phyloP scores from a whole-genome alignment of 2,888 invertebrate genomes.

The Phaedon cochleariae region DNA sequence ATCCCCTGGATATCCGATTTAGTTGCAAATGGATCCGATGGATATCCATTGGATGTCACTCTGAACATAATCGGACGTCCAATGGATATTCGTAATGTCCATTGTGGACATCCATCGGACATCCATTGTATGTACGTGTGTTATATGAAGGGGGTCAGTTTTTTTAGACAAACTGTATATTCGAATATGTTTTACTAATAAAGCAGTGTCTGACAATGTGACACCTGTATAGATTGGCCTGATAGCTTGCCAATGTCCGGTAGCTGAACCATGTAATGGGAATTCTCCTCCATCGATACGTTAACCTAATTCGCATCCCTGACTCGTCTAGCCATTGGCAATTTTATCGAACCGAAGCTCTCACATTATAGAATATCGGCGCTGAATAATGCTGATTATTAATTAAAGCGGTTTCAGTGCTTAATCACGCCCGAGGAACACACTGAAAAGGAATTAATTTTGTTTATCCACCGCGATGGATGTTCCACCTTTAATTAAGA shows the following conservation, averaged over 20 bases:
- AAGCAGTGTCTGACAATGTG: neutral
- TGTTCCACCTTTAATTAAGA: conserved; percentile 48
- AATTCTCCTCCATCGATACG: neutral
- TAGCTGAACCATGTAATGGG: neutral
- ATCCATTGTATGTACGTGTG: no score
- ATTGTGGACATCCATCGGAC: no score
- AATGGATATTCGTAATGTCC: no score
- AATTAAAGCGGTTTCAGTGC: conserved; percentile 39
- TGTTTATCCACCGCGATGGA: conserved; percentile 43
- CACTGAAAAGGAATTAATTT: conserved; percentile 49
- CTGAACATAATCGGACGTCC: no score
- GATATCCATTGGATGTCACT: no score
- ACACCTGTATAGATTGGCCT: neutral
- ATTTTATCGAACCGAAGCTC: conserved; percentile 12
- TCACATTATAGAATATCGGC: conserved; percentile 25
- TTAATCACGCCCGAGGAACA: conserved; percentile 47
- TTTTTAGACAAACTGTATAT: neutral
- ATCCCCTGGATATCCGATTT: no score
- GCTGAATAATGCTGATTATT: conserved; percentile 42
- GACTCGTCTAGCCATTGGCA: conserved; percentile 16
- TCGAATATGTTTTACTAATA: neutral
- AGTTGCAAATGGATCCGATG: no score
- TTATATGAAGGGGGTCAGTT: no score
- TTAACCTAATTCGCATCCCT: neutral
- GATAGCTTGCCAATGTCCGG: neutral